Evolutionary conservation across 2,888 invertebrate species (phyloP).

Genomic region (Ditylenchus weischeri): DNA sequence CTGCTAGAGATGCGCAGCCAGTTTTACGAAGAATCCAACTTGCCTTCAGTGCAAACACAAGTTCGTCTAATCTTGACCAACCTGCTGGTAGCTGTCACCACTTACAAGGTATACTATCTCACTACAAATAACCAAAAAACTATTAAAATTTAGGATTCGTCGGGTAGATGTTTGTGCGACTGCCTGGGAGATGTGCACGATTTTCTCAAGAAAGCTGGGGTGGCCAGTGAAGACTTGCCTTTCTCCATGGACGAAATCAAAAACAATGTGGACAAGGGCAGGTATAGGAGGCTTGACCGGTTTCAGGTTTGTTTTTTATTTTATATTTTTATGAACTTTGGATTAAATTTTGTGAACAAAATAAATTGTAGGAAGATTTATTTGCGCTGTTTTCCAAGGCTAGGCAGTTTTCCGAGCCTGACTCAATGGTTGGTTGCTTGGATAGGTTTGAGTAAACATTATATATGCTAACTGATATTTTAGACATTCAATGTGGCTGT

Average conservation of each 20-base stretch:
- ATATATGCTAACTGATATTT: conserved; percentile 8
- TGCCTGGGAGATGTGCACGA: conserved; percentile 89
- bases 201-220: conserved; percentile 66
- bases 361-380: conserved; percentile 74
- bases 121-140: background rate
- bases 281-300: conserved; percentile 85
- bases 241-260: conserved; percentile 89
- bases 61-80: conserved; percentile 85
- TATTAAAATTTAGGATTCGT: conserved; percentile 69
- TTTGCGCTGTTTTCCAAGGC: conserved; percentile 86
- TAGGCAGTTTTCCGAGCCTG: conserved; percentile 79
- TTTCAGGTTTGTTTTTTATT: conserved; percentile 72
- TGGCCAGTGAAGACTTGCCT: conserved; percentile 67
- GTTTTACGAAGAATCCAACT: conserved; percentile 60
- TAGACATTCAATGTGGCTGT: conserved; percentile 86
- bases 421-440: conserved; percentile 67
- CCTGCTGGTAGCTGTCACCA: conserved; percentile 87
- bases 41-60: conserved; percentile 70
- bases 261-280: conserved; percentile 78
- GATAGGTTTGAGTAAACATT: background rate
- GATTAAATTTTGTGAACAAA: too few species aligned
- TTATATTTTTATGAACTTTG: too few species aligned
- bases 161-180: conserved; percentile 92
- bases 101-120: conserved; percentile 67
- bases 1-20: conserved; percentile 84